Conservation (phyloP, 2,113 vertebrate genomes). For the Buteo buteo region DNA sequence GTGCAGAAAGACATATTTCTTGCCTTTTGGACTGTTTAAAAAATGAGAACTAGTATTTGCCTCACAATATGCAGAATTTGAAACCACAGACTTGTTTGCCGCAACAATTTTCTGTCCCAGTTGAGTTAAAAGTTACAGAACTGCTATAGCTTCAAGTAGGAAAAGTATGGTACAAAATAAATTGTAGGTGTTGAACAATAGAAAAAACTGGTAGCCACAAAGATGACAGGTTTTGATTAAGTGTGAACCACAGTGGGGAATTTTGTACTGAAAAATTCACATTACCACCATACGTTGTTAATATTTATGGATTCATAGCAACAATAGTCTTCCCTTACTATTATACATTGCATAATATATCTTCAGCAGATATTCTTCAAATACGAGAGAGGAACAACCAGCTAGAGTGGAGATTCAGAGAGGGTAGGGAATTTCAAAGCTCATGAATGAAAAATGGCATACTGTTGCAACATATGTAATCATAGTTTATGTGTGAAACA, state of each 20-base stretch:
- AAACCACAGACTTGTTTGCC: neutral
- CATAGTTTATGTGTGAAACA: neutral
- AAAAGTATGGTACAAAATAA: neutral
- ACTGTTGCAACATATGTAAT: neutral
- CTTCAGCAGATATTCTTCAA: neutral
- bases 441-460: neutral
- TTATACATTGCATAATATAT: neutral
- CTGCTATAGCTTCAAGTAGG: neutral
- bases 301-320: neutral
- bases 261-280: neutral
- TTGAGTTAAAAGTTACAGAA: neutral
- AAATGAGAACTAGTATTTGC: neutral
- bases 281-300: neutral
- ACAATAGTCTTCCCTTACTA: neutral
- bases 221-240: neutral
- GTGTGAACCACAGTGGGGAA: neutral
- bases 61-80: neutral
- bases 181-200: neutral
- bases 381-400: neutral
- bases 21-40: neutral
- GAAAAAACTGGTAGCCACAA: neutral
- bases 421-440: neutral
- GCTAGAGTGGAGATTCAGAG: neutral
- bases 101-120: neutral
- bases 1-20: neutral